Evolutionary conservation across 2,888 invertebrate species (phyloP), one percentile per base, ranked within the genome.

Genomic region (Diabrotica balteata): DNA sequence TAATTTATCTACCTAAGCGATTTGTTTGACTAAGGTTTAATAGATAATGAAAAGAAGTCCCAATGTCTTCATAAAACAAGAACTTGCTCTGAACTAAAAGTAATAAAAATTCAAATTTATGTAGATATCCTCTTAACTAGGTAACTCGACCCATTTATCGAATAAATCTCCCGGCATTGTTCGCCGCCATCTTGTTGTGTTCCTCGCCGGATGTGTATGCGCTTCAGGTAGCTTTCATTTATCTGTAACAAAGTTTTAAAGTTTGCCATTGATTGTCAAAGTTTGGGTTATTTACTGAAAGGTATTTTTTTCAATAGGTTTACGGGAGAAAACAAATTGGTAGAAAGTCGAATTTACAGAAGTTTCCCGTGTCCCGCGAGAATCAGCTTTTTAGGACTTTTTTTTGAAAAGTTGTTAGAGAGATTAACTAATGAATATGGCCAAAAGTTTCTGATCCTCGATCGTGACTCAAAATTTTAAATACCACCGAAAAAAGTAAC

Each of bases 191-290:
- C 72, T 69, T 6, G 73, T 68, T 59, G 73, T 77, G 7, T 77
- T 72, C 22, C 75, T 75, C 10, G 73, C 67, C n/a, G 74, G 50
- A 17, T 54, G 55, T 62, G 51, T 55, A 68, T 72, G 50, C 78
- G 76, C 57, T 73, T 70, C 64, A 67, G 69, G 59, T 70, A 78
- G 62, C 77, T 79, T 61, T 76, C 78, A 70, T 80, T 80, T 59
- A 79, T 75, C 80, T 80, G 76, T 54, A 80, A 80, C 63, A 57
- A 46, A 60, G 57, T 64, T 64, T 58, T 52, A 59, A 50, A 67
- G 59, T 63, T 63, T 8, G 45, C 22, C 57, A 67, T 67, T 59
- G 59, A 53, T 63, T 67, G 45, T 62, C 42, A 45, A 62, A 63
- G 58, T 62, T 63, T 47, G 49, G 53, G 50, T 59, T 59, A 63